A percentile compares a stretch with the other conserved stretches of the same genome.
Evolutionary conservation across 2,113 vertebrate genomes (phyloP).

Genomic region (Oceanodroma tethys): DNA sequence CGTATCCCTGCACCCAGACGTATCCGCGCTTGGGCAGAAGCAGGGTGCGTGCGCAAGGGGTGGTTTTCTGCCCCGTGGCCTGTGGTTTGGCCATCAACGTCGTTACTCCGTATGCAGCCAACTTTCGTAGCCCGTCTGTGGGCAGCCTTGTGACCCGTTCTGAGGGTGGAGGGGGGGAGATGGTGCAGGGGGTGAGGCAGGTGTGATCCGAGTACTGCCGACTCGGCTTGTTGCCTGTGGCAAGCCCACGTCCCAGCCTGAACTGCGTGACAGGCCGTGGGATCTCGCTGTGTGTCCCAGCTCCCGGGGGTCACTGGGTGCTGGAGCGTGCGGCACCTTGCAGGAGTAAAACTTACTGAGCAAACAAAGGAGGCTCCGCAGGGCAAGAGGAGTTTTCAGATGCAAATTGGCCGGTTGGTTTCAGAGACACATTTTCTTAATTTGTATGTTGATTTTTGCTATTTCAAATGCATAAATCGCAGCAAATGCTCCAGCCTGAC

Average conservation of each 20-base stretch:
- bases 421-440: conserved; percentile 13
- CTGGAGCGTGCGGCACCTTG: accelerated
- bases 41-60: neutral
- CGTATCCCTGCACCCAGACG: accelerated
- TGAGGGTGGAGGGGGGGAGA: neutral
- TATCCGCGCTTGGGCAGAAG: neutral
- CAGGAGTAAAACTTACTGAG: neutral
- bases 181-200: neutral
- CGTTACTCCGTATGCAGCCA: neutral
- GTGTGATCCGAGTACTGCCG: neutral
- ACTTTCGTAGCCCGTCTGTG: neutral
- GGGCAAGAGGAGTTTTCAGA: neutral
- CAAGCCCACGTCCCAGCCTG: neutral
- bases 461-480: neutral
- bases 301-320: neutral
- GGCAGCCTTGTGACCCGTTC: neutral
- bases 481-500: neutral
- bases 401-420: neutral
- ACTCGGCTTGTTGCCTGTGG: neutral
- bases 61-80: neutral
- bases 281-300: neutral
- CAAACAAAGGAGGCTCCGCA: neutral
- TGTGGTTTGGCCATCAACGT: neutral
- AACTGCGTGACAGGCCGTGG: accelerated
- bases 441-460: conserved; percentile 4